Evolutionary conservation across 2,797 vertebrate genomes (phyloP).

Genomic region (Tapirus indicus): DNA sequence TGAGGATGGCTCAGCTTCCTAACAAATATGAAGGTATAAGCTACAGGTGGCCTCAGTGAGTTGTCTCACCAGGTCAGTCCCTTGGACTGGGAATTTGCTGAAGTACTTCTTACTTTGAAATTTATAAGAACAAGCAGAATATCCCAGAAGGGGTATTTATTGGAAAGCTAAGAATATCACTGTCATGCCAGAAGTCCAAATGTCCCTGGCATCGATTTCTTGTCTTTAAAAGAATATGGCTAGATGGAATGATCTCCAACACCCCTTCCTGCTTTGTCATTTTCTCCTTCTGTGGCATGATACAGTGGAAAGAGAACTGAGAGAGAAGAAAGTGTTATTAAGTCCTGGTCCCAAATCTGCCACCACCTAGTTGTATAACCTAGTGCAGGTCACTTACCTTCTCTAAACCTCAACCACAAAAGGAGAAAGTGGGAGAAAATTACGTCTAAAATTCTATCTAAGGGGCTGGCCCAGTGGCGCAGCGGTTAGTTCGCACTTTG

Average conservation of each 20-base stretch:
- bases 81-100: background rate
- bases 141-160: background rate
- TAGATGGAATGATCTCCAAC: background rate
- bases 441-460: constrained; percentile 10
- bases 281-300: background rate
- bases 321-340: background rate
- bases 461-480: too few relatives aligned
- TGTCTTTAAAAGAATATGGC: constrained; percentile 39
- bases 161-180: background rate
- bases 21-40: background rate
- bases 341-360: background rate
- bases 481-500: too few relatives aligned
- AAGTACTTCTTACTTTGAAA: background rate
- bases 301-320: background rate
- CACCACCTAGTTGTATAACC: background rate
- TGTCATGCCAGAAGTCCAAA: background rate
- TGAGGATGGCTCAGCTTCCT: background rate
- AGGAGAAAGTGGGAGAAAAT: constrained; percentile 40
- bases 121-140: background rate
- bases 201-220: background rate
- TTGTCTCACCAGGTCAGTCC: background rate
- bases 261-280: background rate
- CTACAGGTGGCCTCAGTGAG: background rate
- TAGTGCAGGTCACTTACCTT: background rate
- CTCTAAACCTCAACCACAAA: background rate